Base-by-base conservation (phyloP, 2,113 vertebrate genomes). In the Shinisaurus crocodilurus region DNA sequence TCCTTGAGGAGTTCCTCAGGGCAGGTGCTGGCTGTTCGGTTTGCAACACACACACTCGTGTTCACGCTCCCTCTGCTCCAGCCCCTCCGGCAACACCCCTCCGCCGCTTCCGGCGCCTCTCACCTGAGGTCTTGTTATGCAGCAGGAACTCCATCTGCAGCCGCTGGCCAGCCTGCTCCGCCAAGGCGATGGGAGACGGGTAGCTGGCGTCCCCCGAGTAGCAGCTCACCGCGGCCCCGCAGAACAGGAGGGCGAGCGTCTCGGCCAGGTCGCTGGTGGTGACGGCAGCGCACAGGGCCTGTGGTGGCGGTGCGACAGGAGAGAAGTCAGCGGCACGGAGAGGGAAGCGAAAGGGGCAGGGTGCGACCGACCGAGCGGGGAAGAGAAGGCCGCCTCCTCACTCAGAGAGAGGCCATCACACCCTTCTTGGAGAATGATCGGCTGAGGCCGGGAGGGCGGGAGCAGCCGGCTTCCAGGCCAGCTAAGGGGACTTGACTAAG, bases 251-350 rank as follows among this genome's bases (percentile, higher is more conserved):
- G 0, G 98, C 97, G 70, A 99, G 96, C 0, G 98, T 99, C 97
- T 99, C 99, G 1, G 98, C 97, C 94, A 99, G 96, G 96, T 99
- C 99, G 4, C 97, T 97, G 93, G 98, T 98, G 95, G 98, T 98
- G 83, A 98, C 98, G 0, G 98, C 98, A 0, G 95, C 98, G 92
- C 98, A 99, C 80, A 99, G 96, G 32, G 99, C 99, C 99, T 99
- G 77, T 1, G 40, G 83, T 7, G 5, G 67, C 13, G 25, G 20
- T 74, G 2, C 3, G 0, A 70, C 6, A 13, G 82, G 32, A 65
- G 70, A 91, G 72, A n/a, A n/a, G 34, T 7, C 2, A 83, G 15
- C 43, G 23, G 9, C 57, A 13, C 34, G 82, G 92, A 91, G 45
- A 20, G 82, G 63, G 88, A 80, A 54, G 40, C 74, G 86, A 89